phyloP scores from a whole-genome alignment of 2,797 vertebrate genomes.

The Rallus crepitans region DNA sequence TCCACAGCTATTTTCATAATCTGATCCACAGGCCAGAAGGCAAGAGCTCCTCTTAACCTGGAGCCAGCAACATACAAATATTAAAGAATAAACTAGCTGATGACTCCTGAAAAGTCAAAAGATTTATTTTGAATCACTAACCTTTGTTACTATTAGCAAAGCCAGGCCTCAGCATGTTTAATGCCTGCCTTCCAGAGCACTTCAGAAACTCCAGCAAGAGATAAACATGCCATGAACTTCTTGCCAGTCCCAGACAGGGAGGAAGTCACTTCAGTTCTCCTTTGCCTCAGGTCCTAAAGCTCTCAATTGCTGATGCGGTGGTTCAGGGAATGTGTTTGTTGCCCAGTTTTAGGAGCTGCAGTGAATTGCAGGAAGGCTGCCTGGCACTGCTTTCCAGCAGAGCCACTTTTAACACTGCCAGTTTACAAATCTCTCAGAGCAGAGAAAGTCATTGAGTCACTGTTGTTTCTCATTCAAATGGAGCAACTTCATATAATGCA shows the following conservation, averaged over 20 bases:
- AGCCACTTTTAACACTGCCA: not conserved
- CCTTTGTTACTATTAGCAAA: not conserved
- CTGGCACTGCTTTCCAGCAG: not conserved
- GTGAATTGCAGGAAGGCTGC: not conserved
- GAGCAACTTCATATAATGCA: not conserved
- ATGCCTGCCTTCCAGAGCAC: not conserved
- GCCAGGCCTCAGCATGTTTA: not conserved
- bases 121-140: not conserved
- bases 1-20: slow-evolving; percentile 21
- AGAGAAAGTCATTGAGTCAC: not conserved
- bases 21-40: not conserved
- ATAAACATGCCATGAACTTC: not conserved
- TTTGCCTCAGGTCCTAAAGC: not conserved
- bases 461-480: not conserved
- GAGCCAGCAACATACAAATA: not conserved
- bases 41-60: not conserved
- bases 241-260: not conserved
- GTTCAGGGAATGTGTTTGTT: not conserved
- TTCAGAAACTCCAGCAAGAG: not conserved
- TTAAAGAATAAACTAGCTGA: not conserved
- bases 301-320: not conserved
- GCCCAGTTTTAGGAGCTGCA: not conserved
- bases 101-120: not conserved
- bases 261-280: not conserved
- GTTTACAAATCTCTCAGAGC: not conserved